phyloP scores from a whole-genome alignment of 2,888 invertebrate genomes.

The Dimorphilus gyrociliatus region DNA sequence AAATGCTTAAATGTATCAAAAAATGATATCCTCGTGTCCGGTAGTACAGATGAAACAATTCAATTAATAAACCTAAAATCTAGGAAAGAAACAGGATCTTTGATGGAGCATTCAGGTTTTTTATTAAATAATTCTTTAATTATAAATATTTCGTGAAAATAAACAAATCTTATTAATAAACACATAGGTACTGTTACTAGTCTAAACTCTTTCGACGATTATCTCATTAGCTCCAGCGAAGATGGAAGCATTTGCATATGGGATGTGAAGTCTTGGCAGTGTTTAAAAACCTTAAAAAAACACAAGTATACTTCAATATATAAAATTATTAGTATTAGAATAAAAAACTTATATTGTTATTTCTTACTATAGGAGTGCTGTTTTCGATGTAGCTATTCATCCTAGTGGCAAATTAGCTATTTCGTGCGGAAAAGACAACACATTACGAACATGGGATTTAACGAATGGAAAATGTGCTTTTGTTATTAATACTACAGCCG shows the following conservation, averaged over 20 bases:
- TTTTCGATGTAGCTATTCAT: slow-evolving; percentile 63
- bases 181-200: slow-evolving; percentile 53
- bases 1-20: slow-evolving; percentile 53
- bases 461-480: slow-evolving; percentile 77
- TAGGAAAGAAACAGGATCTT: slow-evolving; percentile 59
- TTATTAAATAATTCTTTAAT: background rate
- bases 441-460: slow-evolving; percentile 74
- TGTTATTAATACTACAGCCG: slow-evolving; percentile 63
- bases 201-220: slow-evolving; percentile 52
- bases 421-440: slow-evolving; percentile 65
- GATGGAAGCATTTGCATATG: slow-evolving; percentile 69
- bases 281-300: slow-evolving; percentile 55
- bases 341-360: slow-evolving; percentile 9
- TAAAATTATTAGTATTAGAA: no score
- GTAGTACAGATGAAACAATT: slow-evolving; percentile 73
- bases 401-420: slow-evolving; percentile 73
- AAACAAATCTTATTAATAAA: background rate
- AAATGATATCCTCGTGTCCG: slow-evolving; percentile 57
- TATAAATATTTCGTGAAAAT: background rate
- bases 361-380: slow-evolving; percentile 24
- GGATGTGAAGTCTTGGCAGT: slow-evolving; percentile 65
- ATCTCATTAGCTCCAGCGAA: slow-evolving; percentile 63
- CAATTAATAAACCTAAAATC: slow-evolving; percentile 63
- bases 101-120: slow-evolving; percentile 60
- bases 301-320: slow-evolving; percentile 51